Conservation (phyloP, 2,113 vertebrate genomes). For the Oceanites oceanicus region DNA sequence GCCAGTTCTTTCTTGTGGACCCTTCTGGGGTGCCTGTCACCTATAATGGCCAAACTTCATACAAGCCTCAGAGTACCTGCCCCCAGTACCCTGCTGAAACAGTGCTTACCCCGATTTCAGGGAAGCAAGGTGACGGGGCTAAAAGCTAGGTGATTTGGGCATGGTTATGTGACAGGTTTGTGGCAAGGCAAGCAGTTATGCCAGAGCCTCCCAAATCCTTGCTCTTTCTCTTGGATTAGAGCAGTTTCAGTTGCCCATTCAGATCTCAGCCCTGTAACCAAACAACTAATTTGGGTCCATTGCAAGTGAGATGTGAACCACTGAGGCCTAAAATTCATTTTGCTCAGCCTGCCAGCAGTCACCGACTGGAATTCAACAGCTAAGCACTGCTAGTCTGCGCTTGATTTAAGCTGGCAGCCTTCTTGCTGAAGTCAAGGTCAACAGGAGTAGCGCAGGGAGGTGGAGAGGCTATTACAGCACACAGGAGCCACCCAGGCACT, state of each 20-base stretch:
- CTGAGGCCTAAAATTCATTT: not conserved
- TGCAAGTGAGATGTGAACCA: not conserved
- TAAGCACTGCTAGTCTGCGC: not conserved
- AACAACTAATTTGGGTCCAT: not conserved
- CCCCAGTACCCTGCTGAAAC: not conserved
- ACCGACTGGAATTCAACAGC: not conserved
- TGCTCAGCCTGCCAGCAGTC: not conserved
- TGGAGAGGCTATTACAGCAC: not conserved
- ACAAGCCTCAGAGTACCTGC: not conserved
- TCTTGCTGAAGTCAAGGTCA: constrained; percentile 36
- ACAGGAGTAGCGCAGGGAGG: not conserved
- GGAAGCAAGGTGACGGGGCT: not conserved
- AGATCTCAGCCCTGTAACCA: not conserved
- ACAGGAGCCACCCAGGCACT: not conserved
- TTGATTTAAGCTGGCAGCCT: not conserved
- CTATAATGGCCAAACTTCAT: not conserved
- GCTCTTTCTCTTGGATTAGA: not conserved
- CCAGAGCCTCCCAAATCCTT: not conserved
- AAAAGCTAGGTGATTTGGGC: not conserved
- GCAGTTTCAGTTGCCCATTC: not conserved
- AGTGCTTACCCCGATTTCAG: not conserved
- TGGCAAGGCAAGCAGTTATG: not conserved
- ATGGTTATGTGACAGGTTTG: not conserved
- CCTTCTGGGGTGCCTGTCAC: not conserved
- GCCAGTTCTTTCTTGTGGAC: not conserved